Base-by-base conservation (phyloP, 2,113 vertebrate species). In the Otis tarda region DNA sequence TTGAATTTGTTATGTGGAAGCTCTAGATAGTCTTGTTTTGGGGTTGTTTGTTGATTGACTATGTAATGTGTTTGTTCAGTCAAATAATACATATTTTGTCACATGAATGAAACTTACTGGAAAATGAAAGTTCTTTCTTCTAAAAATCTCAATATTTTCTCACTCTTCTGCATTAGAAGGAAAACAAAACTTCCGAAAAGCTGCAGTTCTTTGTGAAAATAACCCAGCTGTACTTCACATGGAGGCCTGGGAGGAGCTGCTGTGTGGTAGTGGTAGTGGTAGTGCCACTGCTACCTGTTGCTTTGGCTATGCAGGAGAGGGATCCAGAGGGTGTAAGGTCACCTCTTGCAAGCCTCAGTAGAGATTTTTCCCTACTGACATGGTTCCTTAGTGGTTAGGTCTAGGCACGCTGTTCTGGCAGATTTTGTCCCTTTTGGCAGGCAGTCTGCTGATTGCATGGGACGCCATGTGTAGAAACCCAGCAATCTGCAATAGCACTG, bases 381-480 rank as follows among this genome's bases (percentile, higher is more conserved):
- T 15, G 11, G 16, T 49, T 70, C 24, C 35, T 80, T 89, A n/a
- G 45, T 83, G 35, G 35, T 35, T 73, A 33, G 27, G 33, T 47
- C 39, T 69, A 35, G 30, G 15, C 33, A 39, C 43, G 37, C 14
- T 43, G 8, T n/a, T 68, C 63, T 89, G 64, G 23, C 35, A 56
- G 67, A 55, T 61, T 86, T 60, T 80, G 25, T 41, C 49, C 14
- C 21, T 81, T 78, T 50, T n/a, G 55, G 41, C 47, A 59, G 52
- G 13, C 47, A 59, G 11, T n/a, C 50, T 88, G 15, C 7, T 76
- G 61, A 4, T 18, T 73, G 33, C 19, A 13, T 7, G 18, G 25
- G 27, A 35, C 0, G 0, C 23, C 8, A 20, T 33, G 25, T 4
- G 2, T 16, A 53, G 59, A 57, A 85, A 76, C 43, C 5, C 43